Conservation (phyloP, 2,113 vertebrate genomes). For the Hemiprocne comata region DNA sequence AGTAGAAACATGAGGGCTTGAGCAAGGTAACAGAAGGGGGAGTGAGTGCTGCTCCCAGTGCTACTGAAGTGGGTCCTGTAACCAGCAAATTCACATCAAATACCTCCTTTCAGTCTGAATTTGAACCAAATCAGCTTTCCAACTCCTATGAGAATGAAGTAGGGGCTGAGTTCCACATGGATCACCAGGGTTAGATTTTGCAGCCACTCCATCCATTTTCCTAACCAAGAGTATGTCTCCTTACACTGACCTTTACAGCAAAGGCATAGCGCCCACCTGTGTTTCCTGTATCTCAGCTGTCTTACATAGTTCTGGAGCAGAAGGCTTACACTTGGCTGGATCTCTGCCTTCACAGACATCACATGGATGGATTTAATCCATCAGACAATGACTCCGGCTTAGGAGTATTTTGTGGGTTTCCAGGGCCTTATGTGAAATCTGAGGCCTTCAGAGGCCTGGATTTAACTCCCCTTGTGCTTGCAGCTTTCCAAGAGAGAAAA, state of each 20-base stretch:
- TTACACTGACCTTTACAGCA: fast-evolving
- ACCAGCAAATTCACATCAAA: background rate
- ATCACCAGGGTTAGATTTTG: background rate
- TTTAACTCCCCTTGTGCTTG: background rate
- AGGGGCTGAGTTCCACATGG: fast-evolving
- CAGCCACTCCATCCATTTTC: background rate
- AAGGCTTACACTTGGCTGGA: background rate
- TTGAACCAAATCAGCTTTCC: background rate
- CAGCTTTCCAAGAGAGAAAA: background rate
- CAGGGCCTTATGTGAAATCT: background rate
- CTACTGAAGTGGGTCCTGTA: background rate
- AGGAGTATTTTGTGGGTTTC: background rate
- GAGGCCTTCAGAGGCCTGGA: background rate
- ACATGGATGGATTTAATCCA: fast-evolving
- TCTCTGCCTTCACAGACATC: background rate
- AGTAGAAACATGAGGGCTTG: background rate
- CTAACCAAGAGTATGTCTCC: background rate
- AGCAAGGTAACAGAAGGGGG: fast-evolving
- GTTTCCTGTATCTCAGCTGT: background rate
- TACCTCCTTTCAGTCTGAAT: background rate
- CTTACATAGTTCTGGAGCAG: background rate
- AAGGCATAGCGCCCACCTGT: background rate
- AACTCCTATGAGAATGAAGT: background rate
- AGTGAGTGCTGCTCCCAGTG: background rate
- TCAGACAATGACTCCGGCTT: fast-evolving